These are phyloP conservation scores for Aldabrachelys gigantea DNA, from an alignment of 2,113 vertebrate genomes.

Conservation along the genomic window DNA sequence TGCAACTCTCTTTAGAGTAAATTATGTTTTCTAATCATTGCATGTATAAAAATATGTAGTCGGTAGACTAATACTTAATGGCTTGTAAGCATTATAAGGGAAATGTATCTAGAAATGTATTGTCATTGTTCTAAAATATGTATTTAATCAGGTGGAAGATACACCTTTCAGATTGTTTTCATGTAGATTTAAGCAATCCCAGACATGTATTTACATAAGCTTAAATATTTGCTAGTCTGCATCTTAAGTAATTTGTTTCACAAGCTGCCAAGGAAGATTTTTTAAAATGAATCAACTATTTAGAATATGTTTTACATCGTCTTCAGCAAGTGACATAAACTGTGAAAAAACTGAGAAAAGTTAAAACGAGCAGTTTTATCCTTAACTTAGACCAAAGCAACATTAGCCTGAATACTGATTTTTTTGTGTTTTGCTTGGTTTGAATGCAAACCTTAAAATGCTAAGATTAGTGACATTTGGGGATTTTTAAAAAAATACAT, in stretches of 20 bases:
- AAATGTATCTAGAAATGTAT: background rate
- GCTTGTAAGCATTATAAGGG: background rate
- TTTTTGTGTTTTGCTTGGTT: background rate
- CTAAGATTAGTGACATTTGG: background rate
- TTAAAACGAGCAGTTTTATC: background rate
- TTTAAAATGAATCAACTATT: constrained; percentile 15
- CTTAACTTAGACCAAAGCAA: background rate
- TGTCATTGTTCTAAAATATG: background rate
- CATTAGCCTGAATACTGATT: background rate
- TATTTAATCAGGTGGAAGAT: constrained; percentile 29
- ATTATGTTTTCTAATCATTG: background rate
- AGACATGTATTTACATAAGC: constrained; percentile 35
- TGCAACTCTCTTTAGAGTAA: background rate
- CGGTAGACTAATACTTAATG: background rate
- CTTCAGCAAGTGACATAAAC: constrained; percentile 43
- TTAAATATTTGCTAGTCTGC: constrained; percentile 35
- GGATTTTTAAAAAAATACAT: background rate
- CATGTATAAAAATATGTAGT: background rate
- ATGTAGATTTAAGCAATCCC: constrained; percentile 50
- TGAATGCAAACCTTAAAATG: background rate
- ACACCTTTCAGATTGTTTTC: constrained; percentile 47
- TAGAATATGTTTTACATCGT: background rate
- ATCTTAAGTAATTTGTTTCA: constrained; percentile 49
- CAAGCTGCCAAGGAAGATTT: background rate
- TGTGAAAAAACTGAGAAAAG: constrained; percentile 35